Evolutionary conservation across 37 sponge, comb jelly and placozoan genomes (phyloP), one percentile per base, ranked within the genome.

Genomic region (Beroe forskalii): DNA sequence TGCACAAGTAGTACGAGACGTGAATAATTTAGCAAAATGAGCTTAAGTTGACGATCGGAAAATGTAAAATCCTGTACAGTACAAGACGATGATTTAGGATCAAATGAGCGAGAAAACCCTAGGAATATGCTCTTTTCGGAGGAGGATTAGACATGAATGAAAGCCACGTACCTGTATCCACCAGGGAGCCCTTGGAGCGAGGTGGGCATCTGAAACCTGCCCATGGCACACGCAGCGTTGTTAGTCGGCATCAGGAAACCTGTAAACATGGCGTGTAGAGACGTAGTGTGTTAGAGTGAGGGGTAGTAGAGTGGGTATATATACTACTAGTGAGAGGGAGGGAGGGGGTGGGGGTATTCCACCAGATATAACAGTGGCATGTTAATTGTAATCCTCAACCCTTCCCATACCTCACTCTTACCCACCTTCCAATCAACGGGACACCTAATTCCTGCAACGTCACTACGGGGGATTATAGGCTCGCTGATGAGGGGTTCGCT

Each of bases 231-330:
- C 28, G 66, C 66, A 30, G 20, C 25, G 66, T 63, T 63, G n/a
- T 63, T 63, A 20, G 28, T 63, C 66, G 66, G 66, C 66, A 63
- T 63, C 66, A 63, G 66, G 25, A 63, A 63, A 63, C 66, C 66
- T 63, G 66, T 4, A 63, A 63, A n/a, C 66, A 63, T 63, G 66
- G 66, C n/a, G n/a, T n/a, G n/a, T n/a, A n/a, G n/a, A n/a, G n/a
- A n/a, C n/a, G n/a, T n/a, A n/a, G n/a, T 63, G 66, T 30, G 66
- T 63, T 63, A 63, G 9, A 28, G 9, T 4, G 66, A 20, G 20
- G n/a, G 20, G 20, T 9, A 19, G 66, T 20, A 28, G 66, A 30
- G 20, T 63, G 66, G 28, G 25, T 63, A 30, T 30, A n/a, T 63
- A 63, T 4, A 4, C 25, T 63, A 63, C 66, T 23, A 28, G 25